Evolutionary conservation across 2,888 invertebrate genomes (phyloP).

Genomic region (Meiosimyza decipiens): DNA sequence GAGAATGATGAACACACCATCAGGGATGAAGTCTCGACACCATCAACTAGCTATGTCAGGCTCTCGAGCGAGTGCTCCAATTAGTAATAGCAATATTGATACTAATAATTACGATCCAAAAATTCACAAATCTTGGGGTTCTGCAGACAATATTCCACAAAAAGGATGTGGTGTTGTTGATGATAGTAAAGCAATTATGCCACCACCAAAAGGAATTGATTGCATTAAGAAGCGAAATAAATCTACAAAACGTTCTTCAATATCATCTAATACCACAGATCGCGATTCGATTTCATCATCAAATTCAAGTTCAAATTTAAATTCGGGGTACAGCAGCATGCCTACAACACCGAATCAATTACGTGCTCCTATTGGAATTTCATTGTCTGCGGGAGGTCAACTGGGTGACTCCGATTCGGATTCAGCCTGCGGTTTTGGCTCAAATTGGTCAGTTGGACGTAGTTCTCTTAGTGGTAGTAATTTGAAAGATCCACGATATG

Average conservation of each 20-base stretch:
- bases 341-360: conserved; percentile 77
- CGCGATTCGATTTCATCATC: conserved; percentile 60
- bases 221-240: conserved; percentile 75
- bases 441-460: conserved; percentile 72
- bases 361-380: conserved; percentile 61
- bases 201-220: conserved; percentile 78
- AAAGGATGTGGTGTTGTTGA: conserved; percentile 40
- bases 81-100: conserved; percentile 50
- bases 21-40: conserved; percentile 48
- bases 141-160: conserved; percentile 86
- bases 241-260: conserved; percentile 68
- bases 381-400: conserved; percentile 41
- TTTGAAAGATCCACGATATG: conserved; percentile 47
- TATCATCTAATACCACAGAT: conserved; percentile 55
- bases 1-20: conserved; percentile 53
- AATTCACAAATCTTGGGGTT: conserved; percentile 89
- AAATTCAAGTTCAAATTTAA: conserved; percentile 58
- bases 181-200: conserved; percentile 70
- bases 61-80: conserved; percentile 60
- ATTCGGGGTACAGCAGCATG: conserved; percentile 70
- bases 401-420: conserved; percentile 84
- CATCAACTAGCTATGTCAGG: conserved; percentile 44
- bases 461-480: conserved; percentile 50
- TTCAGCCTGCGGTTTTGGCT: conserved; percentile 87
- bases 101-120: conserved; percentile 70